phyloP scores from a whole-genome alignment of 2,113 vertebrate genomes.

The Prinia subflava region DNA sequence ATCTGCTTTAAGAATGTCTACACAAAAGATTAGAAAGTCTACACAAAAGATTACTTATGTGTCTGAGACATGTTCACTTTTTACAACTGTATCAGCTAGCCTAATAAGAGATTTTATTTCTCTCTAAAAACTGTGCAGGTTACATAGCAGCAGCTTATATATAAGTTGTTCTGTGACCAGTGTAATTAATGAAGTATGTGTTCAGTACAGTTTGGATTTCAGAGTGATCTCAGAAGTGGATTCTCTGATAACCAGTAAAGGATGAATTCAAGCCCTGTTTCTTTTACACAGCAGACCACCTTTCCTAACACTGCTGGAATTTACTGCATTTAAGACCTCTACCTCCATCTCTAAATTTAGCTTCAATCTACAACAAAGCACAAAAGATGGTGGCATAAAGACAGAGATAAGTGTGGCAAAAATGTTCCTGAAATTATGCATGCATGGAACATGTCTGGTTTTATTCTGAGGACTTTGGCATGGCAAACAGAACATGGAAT shows the following conservation, averaged over 20 bases:
- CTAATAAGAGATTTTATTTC: neutral
- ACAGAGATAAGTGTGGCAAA: neutral
- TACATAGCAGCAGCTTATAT: neutral
- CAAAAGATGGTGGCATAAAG: neutral
- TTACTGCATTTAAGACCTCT: neutral
- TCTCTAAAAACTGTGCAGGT: neutral
- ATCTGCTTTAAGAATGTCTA: neutral
- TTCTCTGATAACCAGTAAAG: neutral
- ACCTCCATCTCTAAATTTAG: neutral
- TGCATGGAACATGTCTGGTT: neutral
- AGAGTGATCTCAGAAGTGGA: neutral
- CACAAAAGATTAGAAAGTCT: constrained; percentile 12
- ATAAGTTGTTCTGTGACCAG: neutral
- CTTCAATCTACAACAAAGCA: neutral
- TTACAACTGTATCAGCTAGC: neutral
- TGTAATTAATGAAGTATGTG: neutral
- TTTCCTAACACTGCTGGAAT: neutral
- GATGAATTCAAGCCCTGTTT: neutral
- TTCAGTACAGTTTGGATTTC: neutral
- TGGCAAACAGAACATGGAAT: neutral
- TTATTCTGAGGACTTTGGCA: neutral
- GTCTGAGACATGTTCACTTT: neutral
- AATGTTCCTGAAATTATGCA: neutral
- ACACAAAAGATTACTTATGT: neutral
- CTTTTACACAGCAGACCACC: neutral